These are phyloP conservation scores for Meta bourneti DNA, from an alignment of 2,888 invertebrate species.

Conservation along the genomic window DNA sequence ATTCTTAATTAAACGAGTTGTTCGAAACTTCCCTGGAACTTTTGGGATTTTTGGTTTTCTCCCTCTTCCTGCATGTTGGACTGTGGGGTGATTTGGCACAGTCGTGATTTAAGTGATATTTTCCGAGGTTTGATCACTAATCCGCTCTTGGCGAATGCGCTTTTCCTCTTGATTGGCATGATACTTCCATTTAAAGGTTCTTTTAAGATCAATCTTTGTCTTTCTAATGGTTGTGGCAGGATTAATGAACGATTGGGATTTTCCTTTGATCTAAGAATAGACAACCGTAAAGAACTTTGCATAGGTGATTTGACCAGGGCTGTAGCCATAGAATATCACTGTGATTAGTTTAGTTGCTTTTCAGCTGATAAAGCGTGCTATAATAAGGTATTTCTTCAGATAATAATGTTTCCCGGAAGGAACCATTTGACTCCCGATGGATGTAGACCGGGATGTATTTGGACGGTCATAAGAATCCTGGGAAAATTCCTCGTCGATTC, in stretches of 20 bases:
- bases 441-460: too few relatives aligned
- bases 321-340: too few relatives aligned
- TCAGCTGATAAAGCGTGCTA: too few relatives aligned
- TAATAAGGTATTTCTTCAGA: too few relatives aligned
- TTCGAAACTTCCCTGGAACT: conserved; percentile 22
- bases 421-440: too few relatives aligned
- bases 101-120: conserved; percentile 6
- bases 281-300: too few relatives aligned
- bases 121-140: background rate
- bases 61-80: conserved; percentile 13
- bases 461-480: too few relatives aligned
- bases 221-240: background rate
- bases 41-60: conserved; percentile 29
- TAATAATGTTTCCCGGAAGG: too few relatives aligned
- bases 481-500: too few relatives aligned
- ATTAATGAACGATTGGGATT: background rate
- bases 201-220: background rate
- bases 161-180: background rate
- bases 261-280: background rate
- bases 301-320: too few relatives aligned
- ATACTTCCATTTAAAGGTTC: background rate
- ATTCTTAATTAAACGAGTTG: conserved; percentile 49
- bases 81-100: background rate
- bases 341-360: too few relatives aligned
- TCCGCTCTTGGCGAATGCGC: background rate